Base-by-base conservation (phyloP, 2,888 invertebrate species). In the Xanthorhoe designata region DNA sequence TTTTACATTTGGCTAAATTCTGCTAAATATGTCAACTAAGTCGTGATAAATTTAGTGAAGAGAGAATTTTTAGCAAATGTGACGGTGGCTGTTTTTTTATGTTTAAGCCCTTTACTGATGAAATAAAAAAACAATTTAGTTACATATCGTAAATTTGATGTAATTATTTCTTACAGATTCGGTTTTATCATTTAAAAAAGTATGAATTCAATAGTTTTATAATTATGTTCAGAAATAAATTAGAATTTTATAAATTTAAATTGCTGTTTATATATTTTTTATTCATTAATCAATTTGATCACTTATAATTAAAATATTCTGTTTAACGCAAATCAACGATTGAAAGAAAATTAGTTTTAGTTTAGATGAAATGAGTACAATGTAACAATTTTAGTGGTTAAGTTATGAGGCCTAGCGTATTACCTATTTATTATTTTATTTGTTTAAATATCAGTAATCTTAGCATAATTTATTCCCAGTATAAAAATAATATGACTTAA, bases 341-440 rank as follows among this genome's bases (percentile, higher is more conserved):
- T 47, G 17, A 17, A 47, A 13, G 47, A 52, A 49, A 17, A 81
- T 79, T 73, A 57, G 17, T 66, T 71, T 57, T 83, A 82, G 76
- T 76, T 76, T 85, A 87, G 83, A 75, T 72, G 73, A 68, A 80
- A 78, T 76, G 85, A 91, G 90, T 92, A 91, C 91, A 91, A 91
- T 89, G 88, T 87, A 81, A 80, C 82, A 85, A 86, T 86, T 71
- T 76, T 81, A 76, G 77, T 75, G 75, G 75, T 70, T 77, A 75
- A 78, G 70, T 81, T 85, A 81, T 74, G 83, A 80, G 82, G 83
- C 83, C 82, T 86, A 83, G 73, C 77, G 65, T 80, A 58, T 67
- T 84, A 86, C 84, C 84, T 83, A 84, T 83, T 85, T 10, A 53
- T 73, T 75, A 76, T 47, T 47, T 47, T 47, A 47, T 17, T 47